phyloP scores from a whole-genome alignment of 2,888 invertebrate species.

The Tetragnatha montana region DNA sequence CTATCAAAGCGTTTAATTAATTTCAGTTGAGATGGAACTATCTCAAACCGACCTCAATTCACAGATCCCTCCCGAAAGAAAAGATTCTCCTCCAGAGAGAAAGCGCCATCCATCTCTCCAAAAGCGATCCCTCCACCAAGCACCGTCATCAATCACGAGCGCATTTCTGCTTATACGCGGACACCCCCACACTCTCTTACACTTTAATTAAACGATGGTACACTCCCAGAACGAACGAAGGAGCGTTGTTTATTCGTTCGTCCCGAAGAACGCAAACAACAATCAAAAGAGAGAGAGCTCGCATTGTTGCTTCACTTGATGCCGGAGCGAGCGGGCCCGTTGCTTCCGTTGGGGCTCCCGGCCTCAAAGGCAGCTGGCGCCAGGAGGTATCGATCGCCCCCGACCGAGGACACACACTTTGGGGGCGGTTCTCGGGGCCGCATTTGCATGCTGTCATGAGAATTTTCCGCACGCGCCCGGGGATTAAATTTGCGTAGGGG shows the following conservation, averaged over 20 bases:
- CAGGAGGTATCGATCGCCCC: conserved; percentile 23
- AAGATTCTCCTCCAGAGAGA: background rate
- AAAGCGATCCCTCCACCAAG: background rate
- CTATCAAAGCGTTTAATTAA: too few relatives aligned
- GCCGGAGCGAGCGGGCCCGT: background rate
- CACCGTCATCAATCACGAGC: background rate
- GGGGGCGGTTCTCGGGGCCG: background rate
- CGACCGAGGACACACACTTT: background rate
- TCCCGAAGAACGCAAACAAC: background rate
- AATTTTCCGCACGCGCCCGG: conserved; percentile 12
- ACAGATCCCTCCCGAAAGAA: background rate
- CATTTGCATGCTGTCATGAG: conserved; percentile 21
- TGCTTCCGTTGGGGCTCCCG: background rate
- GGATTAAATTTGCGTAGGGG: conserved; percentile 38
- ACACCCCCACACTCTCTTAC: background rate
- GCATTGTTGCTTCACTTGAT: conserved; percentile 14
- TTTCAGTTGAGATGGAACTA: too few relatives aligned
- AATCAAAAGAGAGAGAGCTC: background rate
- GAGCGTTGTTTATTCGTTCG: background rate
- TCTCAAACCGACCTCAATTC: background rate
- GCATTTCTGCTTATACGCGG: background rate
- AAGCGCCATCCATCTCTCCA: background rate
- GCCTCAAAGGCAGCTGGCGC: conserved; percentile 10
- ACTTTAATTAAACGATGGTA: background rate
- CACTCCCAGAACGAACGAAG: background rate